phyloP scores from a whole-genome alignment of 2,113 vertebrate species.

The Onychostruthus taczanowskii region DNA sequence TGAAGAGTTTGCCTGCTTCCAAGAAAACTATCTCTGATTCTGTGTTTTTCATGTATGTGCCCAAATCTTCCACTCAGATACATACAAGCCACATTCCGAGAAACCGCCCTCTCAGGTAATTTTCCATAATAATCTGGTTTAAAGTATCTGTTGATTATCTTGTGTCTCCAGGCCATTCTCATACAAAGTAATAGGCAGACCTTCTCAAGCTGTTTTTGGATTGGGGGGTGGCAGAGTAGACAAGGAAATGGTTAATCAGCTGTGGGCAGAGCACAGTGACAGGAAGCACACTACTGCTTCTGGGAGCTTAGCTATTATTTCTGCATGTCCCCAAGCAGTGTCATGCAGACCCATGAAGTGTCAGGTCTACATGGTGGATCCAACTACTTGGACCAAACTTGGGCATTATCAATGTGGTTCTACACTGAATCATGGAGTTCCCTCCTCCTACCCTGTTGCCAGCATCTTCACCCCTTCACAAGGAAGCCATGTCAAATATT shows the following conservation, averaged over 20 bases:
- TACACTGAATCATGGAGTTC: background rate
- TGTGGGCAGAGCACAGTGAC: background rate
- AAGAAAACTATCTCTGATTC: background rate
- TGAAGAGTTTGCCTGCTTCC: background rate
- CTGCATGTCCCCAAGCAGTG: rapidly evolving
- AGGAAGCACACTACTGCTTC: background rate
- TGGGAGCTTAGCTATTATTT: background rate
- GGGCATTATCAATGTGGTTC: background rate
- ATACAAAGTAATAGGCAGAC: background rate
- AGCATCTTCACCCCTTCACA: background rate
- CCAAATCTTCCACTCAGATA: background rate
- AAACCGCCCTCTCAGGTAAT: background rate
- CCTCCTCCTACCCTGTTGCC: rapidly evolving
- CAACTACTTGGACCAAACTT: background rate
- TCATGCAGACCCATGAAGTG: background rate
- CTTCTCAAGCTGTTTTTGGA: background rate
- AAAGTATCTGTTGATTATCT: background rate
- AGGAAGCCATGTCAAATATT: background rate
- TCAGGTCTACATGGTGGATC: background rate
- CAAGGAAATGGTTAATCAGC: background rate
- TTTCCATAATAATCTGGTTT: background rate
- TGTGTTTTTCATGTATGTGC: background rate
- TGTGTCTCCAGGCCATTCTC: background rate
- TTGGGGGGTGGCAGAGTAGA: background rate
- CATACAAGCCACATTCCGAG: background rate